Conservation (phyloP, 2,888 invertebrate species). For the Agriotes lineatus region DNA sequence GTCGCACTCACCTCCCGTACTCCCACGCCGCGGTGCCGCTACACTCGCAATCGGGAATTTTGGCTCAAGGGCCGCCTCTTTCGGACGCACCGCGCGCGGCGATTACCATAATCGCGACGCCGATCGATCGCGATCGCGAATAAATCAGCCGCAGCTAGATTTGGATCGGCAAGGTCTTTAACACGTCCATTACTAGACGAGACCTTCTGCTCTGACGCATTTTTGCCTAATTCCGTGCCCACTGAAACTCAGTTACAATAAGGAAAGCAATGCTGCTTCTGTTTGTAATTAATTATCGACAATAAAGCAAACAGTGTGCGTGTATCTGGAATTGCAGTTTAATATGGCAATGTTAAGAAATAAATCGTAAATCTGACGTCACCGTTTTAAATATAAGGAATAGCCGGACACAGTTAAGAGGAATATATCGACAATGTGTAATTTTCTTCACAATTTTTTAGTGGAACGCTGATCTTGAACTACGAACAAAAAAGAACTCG, state of each 20-base stretch:
- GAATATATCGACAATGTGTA: too few relatives aligned
- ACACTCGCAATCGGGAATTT: not conserved
- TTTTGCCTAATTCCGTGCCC: constrained; percentile 5
- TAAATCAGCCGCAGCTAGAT: constrained; percentile 22
- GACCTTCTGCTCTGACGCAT: not conserved
- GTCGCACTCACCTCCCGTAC: not conserved
- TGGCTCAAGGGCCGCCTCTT: not conserved
- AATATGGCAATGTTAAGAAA: too few relatives aligned
- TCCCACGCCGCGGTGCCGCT: not conserved
- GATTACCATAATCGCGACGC: constrained; percentile 9
- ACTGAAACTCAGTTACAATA: not conserved
- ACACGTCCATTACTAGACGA: constrained; percentile 11
- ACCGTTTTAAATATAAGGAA: too few relatives aligned
- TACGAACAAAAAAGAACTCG: too few relatives aligned
- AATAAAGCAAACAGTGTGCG: too few relatives aligned
- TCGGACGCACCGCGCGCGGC: not conserved
- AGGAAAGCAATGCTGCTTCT: too few relatives aligned
- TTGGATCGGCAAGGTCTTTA: constrained; percentile 32
- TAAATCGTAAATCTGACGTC: too few relatives aligned
- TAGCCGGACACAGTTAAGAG: too few relatives aligned
- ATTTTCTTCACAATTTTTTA: too few relatives aligned
- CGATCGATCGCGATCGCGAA: constrained; percentile 14
- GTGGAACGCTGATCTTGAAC: too few relatives aligned
- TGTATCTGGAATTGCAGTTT: too few relatives aligned
- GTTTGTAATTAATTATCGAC: too few relatives aligned